Percentiles rank a stretch among this genome's conserved stretches.
phyloP scores from a whole-genome alignment of 2,113 vertebrate genomes.

The Charina bottae region DNA sequence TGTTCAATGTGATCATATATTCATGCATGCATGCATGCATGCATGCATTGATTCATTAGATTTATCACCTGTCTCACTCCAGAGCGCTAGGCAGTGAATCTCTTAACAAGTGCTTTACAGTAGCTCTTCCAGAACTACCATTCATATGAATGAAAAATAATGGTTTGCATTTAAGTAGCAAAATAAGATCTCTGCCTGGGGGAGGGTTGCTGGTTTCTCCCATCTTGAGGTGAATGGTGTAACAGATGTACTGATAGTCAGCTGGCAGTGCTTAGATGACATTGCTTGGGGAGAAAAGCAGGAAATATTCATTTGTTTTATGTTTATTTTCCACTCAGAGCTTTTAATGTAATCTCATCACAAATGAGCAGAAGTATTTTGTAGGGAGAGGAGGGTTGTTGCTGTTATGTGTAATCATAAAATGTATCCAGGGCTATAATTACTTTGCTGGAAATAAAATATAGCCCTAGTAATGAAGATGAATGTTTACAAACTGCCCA shows the following conservation, averaged over 20 bases:
- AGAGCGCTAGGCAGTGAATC: neutral
- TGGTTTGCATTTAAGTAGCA: neutral
- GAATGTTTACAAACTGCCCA: conserved; percentile 24
- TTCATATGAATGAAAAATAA: neutral
- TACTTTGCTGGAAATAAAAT: conserved; percentile 2
- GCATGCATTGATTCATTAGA: neutral
- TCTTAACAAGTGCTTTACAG: neutral
- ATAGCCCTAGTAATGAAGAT: neutral
- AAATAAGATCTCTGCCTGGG: neutral
- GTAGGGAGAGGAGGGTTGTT: too few species aligned
- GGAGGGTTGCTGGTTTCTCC: neutral
- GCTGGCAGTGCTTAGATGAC: neutral
- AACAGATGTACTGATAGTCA: neutral
- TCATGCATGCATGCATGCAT: neutral
- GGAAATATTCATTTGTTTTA: neutral
- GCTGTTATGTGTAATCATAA: neutral
- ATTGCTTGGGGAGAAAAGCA: neutral
- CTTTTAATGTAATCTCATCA: neutral
- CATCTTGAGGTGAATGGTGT: neutral
- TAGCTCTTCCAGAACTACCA: neutral
- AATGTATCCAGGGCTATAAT: neutral
- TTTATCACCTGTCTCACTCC: neutral
- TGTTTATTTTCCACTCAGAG: neutral
- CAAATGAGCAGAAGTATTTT: neutral
- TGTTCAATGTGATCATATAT: neutral